Evolutionary conservation across 2,113 vertebrate species (phyloP), one percentile per base, ranked within the genome.

Genomic region (Sorex araneus): DNA sequence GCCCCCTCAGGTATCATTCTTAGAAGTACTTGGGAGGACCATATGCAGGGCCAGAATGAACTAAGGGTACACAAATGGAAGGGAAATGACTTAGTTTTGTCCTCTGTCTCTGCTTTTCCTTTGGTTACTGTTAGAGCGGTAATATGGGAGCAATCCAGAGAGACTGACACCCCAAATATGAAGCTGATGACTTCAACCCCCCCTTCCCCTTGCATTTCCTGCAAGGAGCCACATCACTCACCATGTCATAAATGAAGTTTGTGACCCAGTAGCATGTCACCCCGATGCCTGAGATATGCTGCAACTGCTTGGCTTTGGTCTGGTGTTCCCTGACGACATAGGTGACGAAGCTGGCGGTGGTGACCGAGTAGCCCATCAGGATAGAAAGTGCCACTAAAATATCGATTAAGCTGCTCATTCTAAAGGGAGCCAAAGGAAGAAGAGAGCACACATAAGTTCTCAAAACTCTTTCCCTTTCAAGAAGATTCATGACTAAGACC

Each of bases 201-300:
- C 64, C 67, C 69, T 54, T 30, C 79, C 54, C 64, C n/a, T 34
- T 79, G 8, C 87, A 74, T 92, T 64, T 70, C 40, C 47, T 84
- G 69, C 54, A 45, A 66, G 95, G 64, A 90, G 3, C 64, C 47
- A 91, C 36, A 85, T 92, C 86, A 98, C 97, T 98, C 98, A 99
- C 99, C 98, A 99, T 98, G 96, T 99, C 99, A 81, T 99, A 99
- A 92, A 99, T 43, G 98, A 99, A 99, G 98, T 99, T 99, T 75
- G 99, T 98, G 80, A 97, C 94, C 99, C 99, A 99, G 96, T 99
- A 99, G 96, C 98, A 98, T 19, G 98, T 98, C 97, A 99, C 98
- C 0, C 99, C 98, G 6, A 99, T 96, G 95, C 99, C 99, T 16
- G 99, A 99, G 85, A 99, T 99, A 97, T 99, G 99, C 96, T 99